Conservation (phyloP, 2,888 invertebrate species). For the Azorinus chamasolen region DNA sequence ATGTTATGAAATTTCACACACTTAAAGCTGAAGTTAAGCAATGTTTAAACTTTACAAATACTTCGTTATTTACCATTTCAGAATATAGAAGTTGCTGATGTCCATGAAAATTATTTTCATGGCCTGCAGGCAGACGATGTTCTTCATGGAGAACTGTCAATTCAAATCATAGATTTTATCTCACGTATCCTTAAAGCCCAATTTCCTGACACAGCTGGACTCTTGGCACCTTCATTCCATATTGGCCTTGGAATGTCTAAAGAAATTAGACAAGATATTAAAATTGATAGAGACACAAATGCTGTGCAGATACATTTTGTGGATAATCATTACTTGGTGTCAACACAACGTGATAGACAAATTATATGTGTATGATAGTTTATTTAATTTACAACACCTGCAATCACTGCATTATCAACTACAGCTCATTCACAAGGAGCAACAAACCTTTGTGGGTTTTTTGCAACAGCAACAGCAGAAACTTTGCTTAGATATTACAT, state of each 20-base stretch:
- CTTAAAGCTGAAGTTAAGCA: too few species aligned
- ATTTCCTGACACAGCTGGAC: conserved; percentile 8
- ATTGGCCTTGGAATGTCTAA: not conserved
- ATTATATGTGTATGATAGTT: conserved; percentile 19
- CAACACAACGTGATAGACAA: conserved; percentile 1
- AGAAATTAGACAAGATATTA: conserved; percentile 17
- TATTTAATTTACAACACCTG: conserved; percentile 18
- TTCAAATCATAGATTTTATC: conserved; percentile 26
- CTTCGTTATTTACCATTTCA: too few species aligned
- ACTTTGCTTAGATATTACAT: conserved; percentile 4
- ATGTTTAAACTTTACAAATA: too few species aligned
- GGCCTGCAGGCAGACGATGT: conserved; percentile 24
- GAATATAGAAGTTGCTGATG: too few species aligned
- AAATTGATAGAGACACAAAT: conserved; percentile 2
- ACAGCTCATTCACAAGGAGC: conserved; percentile 24
- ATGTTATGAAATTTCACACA: too few species aligned
- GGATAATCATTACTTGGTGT: conserved; percentile 22
- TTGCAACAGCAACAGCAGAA: conserved; percentile 13
- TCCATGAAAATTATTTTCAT: conserved; percentile 13
- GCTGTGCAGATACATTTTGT: conserved; percentile 25
- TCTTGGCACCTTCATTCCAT: too few species aligned
- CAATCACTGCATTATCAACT: conserved; percentile 9
- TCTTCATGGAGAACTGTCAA: conserved; percentile 26
- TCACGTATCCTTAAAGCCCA: conserved; percentile 14
- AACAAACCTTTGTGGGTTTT: conserved; percentile 17